Base-by-base conservation (phyloP, 2,797 vertebrate species). In the Paguma larvata region DNA sequence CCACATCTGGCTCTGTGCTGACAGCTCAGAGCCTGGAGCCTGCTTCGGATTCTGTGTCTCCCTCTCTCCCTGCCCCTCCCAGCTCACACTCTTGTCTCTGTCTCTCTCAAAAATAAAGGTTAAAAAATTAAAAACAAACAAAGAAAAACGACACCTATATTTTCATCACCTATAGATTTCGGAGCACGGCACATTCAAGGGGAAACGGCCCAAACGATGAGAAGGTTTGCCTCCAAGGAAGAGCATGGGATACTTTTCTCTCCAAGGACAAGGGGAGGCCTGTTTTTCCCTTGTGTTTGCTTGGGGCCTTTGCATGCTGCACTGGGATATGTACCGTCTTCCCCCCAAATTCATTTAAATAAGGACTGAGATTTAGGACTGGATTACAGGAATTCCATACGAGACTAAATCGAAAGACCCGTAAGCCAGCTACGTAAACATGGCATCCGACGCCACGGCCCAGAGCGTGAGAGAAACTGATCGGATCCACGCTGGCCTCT, bases 371-470 rank as follows among this genome's bases (percentile, higher is more conserved):
- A 85, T 62, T 95, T 65, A 87, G 53, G 72, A 88, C 51, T 77
- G 19, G 75, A 85, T 34, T 94, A 5, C 2, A 85, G 8, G 79
- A 96, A 85, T 91, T 65, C 65, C 12, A 46, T 72, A 72, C 48
- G 79, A 19, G 19, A 75, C n/a, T 89, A 11, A 83, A 85, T 78
- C 83, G 56, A 88, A 96, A 86, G 68, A 91, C 85, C 30, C 87
- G 18, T 46, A 87, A 93, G 23, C 21, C 82, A 90, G n/a, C 77
- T 85, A 56, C 63, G 56, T 51, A 96, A 92, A 95, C 92, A 80
- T 62, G 59, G n/a, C 38, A 79, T 59, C 68, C 56, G 83, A 94
- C 91, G 68, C 30, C 62, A 94, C 16, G 56, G 32, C 83, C 21
- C 6, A 78, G n/a, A 38, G 4, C 65, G 38, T 46, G 30, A 87